Base-by-base conservation (phyloP, 2,888 invertebrate genomes). In the Heterodera filipjevi region DNA sequence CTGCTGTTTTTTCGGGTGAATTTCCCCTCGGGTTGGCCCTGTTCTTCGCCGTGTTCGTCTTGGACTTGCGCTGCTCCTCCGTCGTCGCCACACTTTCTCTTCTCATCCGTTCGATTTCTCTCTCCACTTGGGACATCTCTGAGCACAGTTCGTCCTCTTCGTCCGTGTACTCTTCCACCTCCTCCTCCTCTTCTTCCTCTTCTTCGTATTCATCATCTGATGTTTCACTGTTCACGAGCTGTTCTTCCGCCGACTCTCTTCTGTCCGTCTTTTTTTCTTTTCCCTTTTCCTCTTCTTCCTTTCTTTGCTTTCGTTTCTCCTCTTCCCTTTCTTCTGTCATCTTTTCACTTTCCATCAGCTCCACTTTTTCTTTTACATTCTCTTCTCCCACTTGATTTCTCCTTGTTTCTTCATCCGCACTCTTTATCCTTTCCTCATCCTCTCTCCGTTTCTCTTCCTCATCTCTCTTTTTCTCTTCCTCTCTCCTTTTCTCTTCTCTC, bases 41-140 rank as follows among this genome's bases (percentile, higher is more conserved):
- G 16, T 68, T 32, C 68, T 19, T 68, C 33, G 68, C 14, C 68
- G 33, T 30, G 35, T 35, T 22, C 68, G 33, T 32, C 68, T 68
- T n/a, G 10, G 27, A 59, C 59, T 59, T 30, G n/a, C n/a, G n/a
- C 27, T 3, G 3, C 27, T 59, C 27, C 27, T 2, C 59, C 27
- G 27, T 12, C 27, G 6, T 10, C 27, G 59, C 59, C 32, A 75
- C 75, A 75, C 75, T 75, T 44, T 44, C 33, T 32, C 66, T 53
- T 33, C 75, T 53, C 75, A 75, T 75, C n/a, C 75, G 30, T 32
- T 75, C 75, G 22, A 75, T 75, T 30, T 75, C 75, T 30, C 33
- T n/a, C 46, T 75, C 75, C 16, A 75, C 75, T 64, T 59, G 59
- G 22, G 75, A 75, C 32, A 75, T 75, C 30, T 75, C 75, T 16